phyloP scores from a whole-genome alignment of 2,113 vertebrate genomes.

The Lichenostomus cassidix region DNA sequence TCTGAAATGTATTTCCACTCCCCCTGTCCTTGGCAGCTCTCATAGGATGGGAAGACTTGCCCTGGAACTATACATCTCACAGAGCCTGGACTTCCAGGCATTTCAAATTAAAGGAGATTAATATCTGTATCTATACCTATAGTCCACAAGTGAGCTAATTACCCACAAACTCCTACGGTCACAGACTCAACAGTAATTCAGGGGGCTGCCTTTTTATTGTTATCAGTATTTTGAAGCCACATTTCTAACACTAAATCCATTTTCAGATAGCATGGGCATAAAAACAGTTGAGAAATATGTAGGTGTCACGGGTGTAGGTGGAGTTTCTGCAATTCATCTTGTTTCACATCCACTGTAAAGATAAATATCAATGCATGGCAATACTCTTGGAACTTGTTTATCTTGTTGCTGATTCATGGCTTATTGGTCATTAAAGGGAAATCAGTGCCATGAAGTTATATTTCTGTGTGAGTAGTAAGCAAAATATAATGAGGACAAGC shows the following conservation, averaged over 20 bases:
- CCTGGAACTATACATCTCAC: neutral
- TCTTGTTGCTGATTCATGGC: neutral
- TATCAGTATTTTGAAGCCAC: conserved; percentile 28
- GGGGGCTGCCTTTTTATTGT: conserved; percentile 12
- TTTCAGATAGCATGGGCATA: neutral
- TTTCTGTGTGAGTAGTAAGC: neutral
- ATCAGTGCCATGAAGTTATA: neutral
- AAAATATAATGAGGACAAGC: neutral
- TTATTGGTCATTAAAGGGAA: neutral
- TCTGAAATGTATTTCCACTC: neutral
- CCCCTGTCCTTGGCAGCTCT: neutral
- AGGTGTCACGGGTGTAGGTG: conserved; percentile 26
- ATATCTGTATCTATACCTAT: neutral
- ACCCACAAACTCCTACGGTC: neutral
- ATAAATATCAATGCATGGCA: neutral
- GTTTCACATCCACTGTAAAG: neutral
- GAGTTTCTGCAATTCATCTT: conserved; percentile 34
- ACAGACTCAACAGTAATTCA: neutral
- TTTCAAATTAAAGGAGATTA: neutral
- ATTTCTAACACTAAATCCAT: conserved; percentile 13
- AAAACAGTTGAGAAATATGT: neutral
- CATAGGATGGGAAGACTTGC: neutral
- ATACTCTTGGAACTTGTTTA: neutral
- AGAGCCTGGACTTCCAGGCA: neutral
- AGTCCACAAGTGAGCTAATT: neutral